phyloP scores from a whole-genome alignment of 1,140 invertebrate species.

The Drosophila kikkawai region DNA sequence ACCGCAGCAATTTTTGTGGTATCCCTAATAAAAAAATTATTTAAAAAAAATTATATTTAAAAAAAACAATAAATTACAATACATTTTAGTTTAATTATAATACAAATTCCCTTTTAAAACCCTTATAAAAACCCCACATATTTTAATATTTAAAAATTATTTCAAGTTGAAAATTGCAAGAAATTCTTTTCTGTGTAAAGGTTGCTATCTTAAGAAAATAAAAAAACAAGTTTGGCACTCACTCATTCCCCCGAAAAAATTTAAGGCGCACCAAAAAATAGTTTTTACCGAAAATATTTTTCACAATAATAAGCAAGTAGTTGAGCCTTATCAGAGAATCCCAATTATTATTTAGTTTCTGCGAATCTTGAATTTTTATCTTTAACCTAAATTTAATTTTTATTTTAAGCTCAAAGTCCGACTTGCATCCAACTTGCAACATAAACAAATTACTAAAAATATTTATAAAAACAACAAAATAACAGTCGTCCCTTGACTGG shows the following conservation, averaged over 20 bases:
- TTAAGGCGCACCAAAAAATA: slow-evolving; percentile 3
- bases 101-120: background rate
- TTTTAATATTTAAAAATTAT: background rate
- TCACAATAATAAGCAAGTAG: background rate
- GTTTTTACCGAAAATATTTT: slow-evolving; percentile 14
- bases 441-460: slow-evolving; percentile 3
- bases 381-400: background rate
- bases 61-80: too few species aligned
- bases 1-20: too few species aligned
- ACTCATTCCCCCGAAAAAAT: background rate
- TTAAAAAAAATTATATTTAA: too few species aligned
- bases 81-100: too few species aligned
- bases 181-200: background rate
- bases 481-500: background rate
- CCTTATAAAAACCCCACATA: too few species aligned
- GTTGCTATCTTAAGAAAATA: slow-evolving; percentile 8
- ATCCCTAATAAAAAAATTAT: too few species aligned
- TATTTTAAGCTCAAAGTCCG: background rate
- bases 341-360: background rate
- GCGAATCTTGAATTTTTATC: too few species aligned
- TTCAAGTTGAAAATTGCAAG: background rate
- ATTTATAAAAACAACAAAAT: slow-evolving; percentile 25
- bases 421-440: background rate
- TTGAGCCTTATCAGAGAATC: background rate
- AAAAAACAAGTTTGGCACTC: background rate